Evolutionary conservation across 2,797 vertebrate species (phyloP).

Genomic region (Pangasius djambal): DNA sequence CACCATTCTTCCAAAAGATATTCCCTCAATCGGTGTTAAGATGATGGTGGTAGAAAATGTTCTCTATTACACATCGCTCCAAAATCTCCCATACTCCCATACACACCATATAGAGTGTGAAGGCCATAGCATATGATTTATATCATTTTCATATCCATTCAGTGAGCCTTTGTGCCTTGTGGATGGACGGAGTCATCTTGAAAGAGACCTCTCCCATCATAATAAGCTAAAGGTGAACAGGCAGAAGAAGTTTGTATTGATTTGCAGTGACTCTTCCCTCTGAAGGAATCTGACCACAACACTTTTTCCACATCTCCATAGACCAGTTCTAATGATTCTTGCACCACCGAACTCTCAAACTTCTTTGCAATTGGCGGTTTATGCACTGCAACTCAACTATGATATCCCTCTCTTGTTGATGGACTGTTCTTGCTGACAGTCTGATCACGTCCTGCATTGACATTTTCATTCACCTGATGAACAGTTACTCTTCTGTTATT

Average conservation of each 20-base stretch:
- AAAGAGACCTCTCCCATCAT: not conserved
- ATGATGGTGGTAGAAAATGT: not conserved
- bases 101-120: not conserved
- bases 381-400: not conserved
- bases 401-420: not conserved
- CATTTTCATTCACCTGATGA: not conserved
- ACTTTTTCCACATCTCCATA: not conserved
- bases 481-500: not conserved
- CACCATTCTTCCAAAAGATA: not conserved
- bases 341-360: not conserved
- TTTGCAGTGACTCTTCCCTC: not conserved
- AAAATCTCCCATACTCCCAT: not conserved
- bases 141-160: not conserved
- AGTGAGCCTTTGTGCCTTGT: not conserved
- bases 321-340: not conserved
- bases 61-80: not conserved
- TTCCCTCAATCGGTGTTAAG: not conserved
- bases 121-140: not conserved
- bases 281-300: too few relatives aligned
- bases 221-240: not conserved
- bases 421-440: not conserved
- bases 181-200: not conserved
- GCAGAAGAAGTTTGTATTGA: not conserved
- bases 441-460: not conserved
- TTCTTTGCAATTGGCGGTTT: not conserved